Conservation (phyloP, 2,113 vertebrate genomes). For the Panthera uncia region DNA sequence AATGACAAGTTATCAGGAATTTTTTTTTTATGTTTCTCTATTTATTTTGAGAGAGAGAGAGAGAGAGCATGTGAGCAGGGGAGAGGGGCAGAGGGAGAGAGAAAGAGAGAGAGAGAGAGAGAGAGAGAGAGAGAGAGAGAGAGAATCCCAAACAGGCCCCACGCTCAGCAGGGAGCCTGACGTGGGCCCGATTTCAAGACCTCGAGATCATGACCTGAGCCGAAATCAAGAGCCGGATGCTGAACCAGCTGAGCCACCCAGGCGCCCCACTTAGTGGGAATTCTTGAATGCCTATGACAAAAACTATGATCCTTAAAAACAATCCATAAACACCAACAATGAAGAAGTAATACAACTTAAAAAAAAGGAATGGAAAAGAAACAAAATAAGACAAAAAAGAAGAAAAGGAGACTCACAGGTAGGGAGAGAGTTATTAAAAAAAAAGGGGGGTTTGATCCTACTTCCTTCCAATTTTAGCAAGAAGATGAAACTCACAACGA, state of each 20-base stretch:
- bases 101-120: too few relatives aligned
- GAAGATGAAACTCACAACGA: not conserved
- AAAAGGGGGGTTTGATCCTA: not conserved
- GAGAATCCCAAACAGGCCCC: too few relatives aligned
- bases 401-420: not conserved
- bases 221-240: too few relatives aligned
- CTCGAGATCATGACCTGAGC: too few relatives aligned
- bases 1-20: not conserved
- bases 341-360: not conserved
- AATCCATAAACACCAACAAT: not conserved
- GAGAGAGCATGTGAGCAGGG: too few relatives aligned
- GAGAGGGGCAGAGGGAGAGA: too few relatives aligned
- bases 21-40: too few relatives aligned
- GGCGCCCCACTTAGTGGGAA: not conserved
- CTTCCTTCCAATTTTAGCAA: not conserved
- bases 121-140: too few relatives aligned
- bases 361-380: not conserved
- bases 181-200: too few relatives aligned
- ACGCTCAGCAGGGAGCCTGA: too few relatives aligned
- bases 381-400: not conserved
- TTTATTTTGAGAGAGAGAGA: too few relatives aligned
- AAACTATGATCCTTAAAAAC: not conserved
- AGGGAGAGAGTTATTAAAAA: not conserved
- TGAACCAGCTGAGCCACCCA: too few relatives aligned
- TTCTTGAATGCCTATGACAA: not conserved